Evolutionary conservation across 2,888 invertebrate species (phyloP), one percentile per base, ranked within the genome.

Genomic region (Himalopsyche anomala): DNA sequence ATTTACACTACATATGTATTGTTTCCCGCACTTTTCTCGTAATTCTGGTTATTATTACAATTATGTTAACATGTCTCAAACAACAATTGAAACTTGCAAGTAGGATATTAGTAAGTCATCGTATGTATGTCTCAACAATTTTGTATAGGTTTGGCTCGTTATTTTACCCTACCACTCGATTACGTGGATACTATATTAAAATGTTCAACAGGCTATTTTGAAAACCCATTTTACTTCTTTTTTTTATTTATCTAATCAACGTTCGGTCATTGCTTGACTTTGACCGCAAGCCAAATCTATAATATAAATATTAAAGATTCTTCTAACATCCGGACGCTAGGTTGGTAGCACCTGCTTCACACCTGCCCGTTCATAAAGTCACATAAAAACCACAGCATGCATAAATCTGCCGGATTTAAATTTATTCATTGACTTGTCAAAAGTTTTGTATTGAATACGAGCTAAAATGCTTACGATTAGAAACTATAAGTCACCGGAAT

Each of bases 381-480:
- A 36, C 36, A 38, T 74, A 74, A 74, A 69, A 74, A 74, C 74
- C 74, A 74, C 74, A 38, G 36, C 74, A 5, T 74, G 74, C 74
- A 74, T 74, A 74, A 74, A 36, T 74, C 74, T 74, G 12, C 74
- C 5, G 36, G 74, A 74, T 36, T 36, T 36, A 74, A 74, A 74
- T 74, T 74, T 74, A 74, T 74, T 74, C 74, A 74, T 74, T 74
- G 74, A 36, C 38, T 38, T 74, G 74, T 74, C 74, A 36, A 36
- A 74, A 74, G 36, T 11, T 74, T 74, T 15, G 74, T 74, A 74
- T 36, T 36, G 36, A 38, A 28, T 5, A 15, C 74, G 15, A 51
- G 51, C 15, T 15, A 51, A 15, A 15, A 51, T 51, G 51, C 45
- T 45, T 2, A 45, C 45, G 9, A 45, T 6, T 45, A 11, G 45